Evolutionary conservation across 2,888 invertebrate species (phyloP), one percentile per base, ranked within the genome.

Genomic region (Cotesia congregata): DNA sequence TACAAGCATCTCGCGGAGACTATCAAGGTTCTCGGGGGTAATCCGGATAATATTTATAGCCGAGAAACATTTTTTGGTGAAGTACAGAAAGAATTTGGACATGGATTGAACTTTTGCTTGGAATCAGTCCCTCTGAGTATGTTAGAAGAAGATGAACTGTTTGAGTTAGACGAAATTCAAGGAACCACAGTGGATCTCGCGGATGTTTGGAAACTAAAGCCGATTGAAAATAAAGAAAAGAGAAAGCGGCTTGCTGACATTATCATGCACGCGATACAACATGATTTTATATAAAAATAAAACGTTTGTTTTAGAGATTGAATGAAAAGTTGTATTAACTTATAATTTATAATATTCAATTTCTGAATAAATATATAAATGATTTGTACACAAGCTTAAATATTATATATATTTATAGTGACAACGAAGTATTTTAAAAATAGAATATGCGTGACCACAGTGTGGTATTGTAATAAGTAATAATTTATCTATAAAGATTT

Each of bases 231-330:
- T 0, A 90, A 92, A 79, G 91, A 90, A 17, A 93, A 93, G 6
- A 90, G 93, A 30, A 88, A 91, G 62, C 90, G 94, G 64, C 90
- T 94, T 68, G 94, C 94, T 0, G 91, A 93, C 79, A 90, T 93
- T 39, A 90, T 94, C 6, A 92, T 93, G 60, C 93, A 94, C 85
- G 92, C 93, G 61, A 92, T 93, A 0, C 93, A 94, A 82, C 90
- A 90, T 80, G 92, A 92, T 7, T 94, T 92, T 82, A 90, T 93
- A 88, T 92, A 88, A 87, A 50, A 50, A 50, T 15, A 12, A 71
- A 40, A 30, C 30, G 30, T 30, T 30, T 30, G 30, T 30, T 30
- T 71, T 50, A 15, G 15, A 15, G 5, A 6, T 9, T 61, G 15
- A n/a, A 1, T 12, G 20, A 72, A 39, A 6, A 9, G n/a, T 60